These are phyloP conservation scores for Crotalus helleri DNA, from an alignment of 2,113 vertebrate genomes.

Conservation along the genomic window DNA sequence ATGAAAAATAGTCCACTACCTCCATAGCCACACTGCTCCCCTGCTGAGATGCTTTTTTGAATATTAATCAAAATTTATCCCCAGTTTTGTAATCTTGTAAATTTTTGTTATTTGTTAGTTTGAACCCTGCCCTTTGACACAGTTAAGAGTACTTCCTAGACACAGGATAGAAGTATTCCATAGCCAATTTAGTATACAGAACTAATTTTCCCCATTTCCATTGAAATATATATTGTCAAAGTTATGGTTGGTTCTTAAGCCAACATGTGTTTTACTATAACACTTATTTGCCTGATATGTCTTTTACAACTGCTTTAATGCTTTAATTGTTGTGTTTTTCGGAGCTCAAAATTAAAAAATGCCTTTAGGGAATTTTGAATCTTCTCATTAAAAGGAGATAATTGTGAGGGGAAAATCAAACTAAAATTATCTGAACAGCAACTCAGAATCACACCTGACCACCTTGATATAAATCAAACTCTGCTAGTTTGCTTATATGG, in stretches of 20 bases:
- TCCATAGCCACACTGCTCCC: neutral
- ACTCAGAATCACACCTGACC: slow-evolving; percentile 21
- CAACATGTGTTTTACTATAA: slow-evolving; percentile 47
- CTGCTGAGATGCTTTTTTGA: neutral
- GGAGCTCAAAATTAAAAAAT: slow-evolving; percentile 15
- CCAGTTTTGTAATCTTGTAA: neutral
- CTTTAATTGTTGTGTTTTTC: slow-evolving; percentile 46
- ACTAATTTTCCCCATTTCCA: neutral
- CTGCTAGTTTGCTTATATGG: neutral
- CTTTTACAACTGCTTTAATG: slow-evolving; percentile 48
- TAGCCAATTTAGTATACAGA: neutral
- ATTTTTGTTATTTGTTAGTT: neutral
- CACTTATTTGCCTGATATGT: slow-evolving; percentile 32
- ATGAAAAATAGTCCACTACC: neutral
- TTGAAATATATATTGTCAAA: neutral
- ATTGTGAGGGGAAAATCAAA: slow-evolving; percentile 42
- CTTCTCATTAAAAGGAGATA: slow-evolving; percentile 43
- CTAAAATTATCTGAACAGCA: slow-evolving; percentile 32
- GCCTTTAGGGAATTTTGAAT: slow-evolving; percentile 39
- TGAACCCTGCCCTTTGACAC: neutral
- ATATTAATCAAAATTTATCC: neutral
- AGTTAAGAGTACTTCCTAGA: neutral
- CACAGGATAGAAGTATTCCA: neutral
- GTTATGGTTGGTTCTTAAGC: slow-evolving; percentile 25
- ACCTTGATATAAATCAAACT: neutral